phyloP scores from a whole-genome alignment of 2,888 invertebrate genomes.

The Frankliniella fusca region DNA sequence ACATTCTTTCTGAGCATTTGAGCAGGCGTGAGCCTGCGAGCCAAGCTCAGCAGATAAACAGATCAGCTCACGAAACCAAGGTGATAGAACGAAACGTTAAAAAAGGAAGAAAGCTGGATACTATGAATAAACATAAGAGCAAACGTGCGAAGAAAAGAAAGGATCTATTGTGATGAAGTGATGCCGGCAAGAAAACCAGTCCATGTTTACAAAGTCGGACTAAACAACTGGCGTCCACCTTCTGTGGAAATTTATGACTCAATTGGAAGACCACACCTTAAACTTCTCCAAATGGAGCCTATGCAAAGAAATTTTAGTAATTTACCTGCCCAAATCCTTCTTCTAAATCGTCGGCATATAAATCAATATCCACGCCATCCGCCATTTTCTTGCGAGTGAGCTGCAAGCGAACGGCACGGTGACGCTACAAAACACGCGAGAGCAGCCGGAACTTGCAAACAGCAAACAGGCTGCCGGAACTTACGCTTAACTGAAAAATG shows the following conservation, averaged over 20 bases:
- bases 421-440: not conserved
- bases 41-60: not conserved
- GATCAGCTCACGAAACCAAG: not conserved
- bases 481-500: not conserved
- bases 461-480: too few species aligned
- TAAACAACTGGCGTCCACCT: too few species aligned
- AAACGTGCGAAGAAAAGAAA: too few species aligned
- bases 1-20: not conserved
- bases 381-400: constrained; percentile 62
- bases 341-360: constrained; percentile 94
- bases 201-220: too few species aligned
- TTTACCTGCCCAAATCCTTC: constrained; percentile 82
- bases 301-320: constrained; percentile 35
- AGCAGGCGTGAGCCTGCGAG: not conserved
- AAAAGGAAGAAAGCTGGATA: not conserved
- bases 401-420: not conserved
- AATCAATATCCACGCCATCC: constrained; percentile 93
- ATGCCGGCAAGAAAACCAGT: constrained; percentile 13
- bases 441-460: not conserved
- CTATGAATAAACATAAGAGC: constrained; percentile 1
- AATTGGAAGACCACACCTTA: too few species aligned
- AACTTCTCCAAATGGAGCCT: too few species aligned
- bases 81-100: not conserved
- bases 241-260: too few species aligned
- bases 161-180: constrained; percentile 1